Base-by-base conservation (phyloP, 2,113 vertebrate genomes). In the Morone saxatilis region DNA sequence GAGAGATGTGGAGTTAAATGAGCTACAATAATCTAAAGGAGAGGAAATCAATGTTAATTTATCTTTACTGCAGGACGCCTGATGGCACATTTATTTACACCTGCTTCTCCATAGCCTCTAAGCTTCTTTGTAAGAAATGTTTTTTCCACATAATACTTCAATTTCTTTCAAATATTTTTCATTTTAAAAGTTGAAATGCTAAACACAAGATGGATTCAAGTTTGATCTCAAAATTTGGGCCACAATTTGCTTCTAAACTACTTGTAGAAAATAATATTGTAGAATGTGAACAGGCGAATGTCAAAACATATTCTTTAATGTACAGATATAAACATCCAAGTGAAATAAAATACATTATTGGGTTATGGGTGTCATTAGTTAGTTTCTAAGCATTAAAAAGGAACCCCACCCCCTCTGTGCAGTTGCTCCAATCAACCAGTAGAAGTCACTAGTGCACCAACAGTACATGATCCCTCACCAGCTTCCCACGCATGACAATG, bases 401-500 rank as follows among this genome's bases (percentile, higher is more conserved):
- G 54, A 14, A 38, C 68, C 38, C 43, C 50, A 62, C 5, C 43
- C 56, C 57, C 31, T 31, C 68, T 80, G 57, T 57, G 77, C 62
- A 77, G 48, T 51, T 65, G 36, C 65, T 75, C 59, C 22, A 56
- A 3, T 40, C n/a, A 47, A 80, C 17, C 73, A 76, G 76, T 53
- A 62, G 22, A 65, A 79, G 56, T 60, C 45, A 48, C 40, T 73
- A 53, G 60, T 62, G 77, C 47, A 79, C 74, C 50, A 78, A 66
- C 62, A 40, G 56, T 62, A 63, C 45, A 50, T 61, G n/a, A 69
- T 83, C 78, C 74, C 75, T 82, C 80, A 78, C 57, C 78, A 62
- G 71, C 69, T 76, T 84, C 80, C 76, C 86, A 72, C 59, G 71
- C 73, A 71, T 47, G 77, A 86, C 60, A 36, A 54, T 78, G 80